Evolutionary conservation across 2,797 vertebrate species (phyloP).

Genomic region (Ptychadena robeensis): DNA sequence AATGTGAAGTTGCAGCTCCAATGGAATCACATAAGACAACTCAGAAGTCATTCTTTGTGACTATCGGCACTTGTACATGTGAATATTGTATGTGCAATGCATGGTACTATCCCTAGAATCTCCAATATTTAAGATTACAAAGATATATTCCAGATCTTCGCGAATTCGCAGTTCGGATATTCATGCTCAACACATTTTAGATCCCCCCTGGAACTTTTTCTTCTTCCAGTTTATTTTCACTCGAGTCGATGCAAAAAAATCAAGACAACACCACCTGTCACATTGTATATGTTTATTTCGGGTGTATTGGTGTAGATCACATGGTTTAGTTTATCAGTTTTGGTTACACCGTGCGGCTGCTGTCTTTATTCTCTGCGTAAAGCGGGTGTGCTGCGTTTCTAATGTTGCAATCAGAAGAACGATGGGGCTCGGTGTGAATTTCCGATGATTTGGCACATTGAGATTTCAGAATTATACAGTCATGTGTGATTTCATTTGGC

Average conservation of each 20-base stretch:
- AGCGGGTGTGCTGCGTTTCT: neutral
- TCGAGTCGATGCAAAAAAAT: neutral
- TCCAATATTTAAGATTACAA: too few relatives aligned
- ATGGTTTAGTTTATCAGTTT: neutral
- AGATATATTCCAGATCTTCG: too few relatives aligned
- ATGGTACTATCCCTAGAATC: too few relatives aligned
- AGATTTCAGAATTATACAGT: neutral
- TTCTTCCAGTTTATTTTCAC: neutral
- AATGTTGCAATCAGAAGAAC: neutral
- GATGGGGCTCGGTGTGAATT: neutral
- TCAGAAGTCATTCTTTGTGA: too few relatives aligned
- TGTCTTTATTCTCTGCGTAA: slow-evolving; percentile 9
- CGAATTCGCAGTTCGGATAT: too few relatives aligned
- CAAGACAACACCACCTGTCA: neutral
- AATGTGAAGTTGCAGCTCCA: too few relatives aligned
- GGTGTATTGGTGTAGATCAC: neutral
- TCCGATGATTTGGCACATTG: neutral
- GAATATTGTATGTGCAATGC: too few relatives aligned
- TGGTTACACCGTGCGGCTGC: neutral
- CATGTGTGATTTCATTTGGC: neutral
- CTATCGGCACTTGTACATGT: too few relatives aligned
- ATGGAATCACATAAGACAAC: too few relatives aligned
- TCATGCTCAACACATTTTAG: too few relatives aligned
- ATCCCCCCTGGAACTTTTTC: too few relatives aligned
- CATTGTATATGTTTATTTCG: neutral